Percentiles rank a stretch among this genome's conserved stretches.
phyloP scores from a whole-genome alignment of 2,888 invertebrate species.

The Melieria omissa region DNA sequence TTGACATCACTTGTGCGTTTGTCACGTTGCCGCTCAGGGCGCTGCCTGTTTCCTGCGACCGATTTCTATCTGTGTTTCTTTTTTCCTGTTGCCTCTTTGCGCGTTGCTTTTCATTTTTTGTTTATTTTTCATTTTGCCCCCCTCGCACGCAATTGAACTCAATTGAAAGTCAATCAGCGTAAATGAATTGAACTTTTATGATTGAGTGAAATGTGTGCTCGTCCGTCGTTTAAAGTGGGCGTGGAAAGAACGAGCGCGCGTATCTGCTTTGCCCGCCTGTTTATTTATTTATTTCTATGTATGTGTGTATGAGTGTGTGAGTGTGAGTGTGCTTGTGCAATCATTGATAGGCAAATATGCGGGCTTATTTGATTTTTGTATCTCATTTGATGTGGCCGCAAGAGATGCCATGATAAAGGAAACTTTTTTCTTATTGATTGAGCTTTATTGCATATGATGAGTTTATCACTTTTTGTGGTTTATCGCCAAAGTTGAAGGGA shows the following conservation, averaged over 20 bases:
- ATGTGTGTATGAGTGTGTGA: not conserved
- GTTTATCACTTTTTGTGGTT: too few relatives aligned
- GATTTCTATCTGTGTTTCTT: too few relatives aligned
- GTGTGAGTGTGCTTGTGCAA: not conserved
- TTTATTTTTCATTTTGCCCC: slow-evolving; percentile 2
- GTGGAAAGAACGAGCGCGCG: not conserved
- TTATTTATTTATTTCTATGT: not conserved
- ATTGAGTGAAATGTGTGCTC: slow-evolving; percentile 3
- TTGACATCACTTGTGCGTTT: slow-evolving; percentile 3
- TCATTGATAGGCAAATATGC: not conserved
- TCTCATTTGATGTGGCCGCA: too few relatives aligned
- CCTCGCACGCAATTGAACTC: slow-evolving; percentile 27
- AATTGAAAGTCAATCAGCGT: slow-evolving; percentile 38
- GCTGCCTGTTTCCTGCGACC: too few relatives aligned
- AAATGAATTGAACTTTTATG: slow-evolving; percentile 37
- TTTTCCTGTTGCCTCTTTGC: too few relatives aligned
- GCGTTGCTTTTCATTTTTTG: not conserved
- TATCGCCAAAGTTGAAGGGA: too few relatives aligned
- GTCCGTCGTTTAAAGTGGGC: not conserved
- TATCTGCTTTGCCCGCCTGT: not conserved
- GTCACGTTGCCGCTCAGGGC: not conserved
- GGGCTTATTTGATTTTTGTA: too few relatives aligned
- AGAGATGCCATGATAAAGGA: too few relatives aligned
- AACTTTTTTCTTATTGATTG: too few relatives aligned
- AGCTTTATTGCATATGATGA: too few relatives aligned